Evolutionary conservation across 37 sponge, comb jelly and placozoan genomes (phyloP).

Genomic region (Hormiphora californensis): DNA sequence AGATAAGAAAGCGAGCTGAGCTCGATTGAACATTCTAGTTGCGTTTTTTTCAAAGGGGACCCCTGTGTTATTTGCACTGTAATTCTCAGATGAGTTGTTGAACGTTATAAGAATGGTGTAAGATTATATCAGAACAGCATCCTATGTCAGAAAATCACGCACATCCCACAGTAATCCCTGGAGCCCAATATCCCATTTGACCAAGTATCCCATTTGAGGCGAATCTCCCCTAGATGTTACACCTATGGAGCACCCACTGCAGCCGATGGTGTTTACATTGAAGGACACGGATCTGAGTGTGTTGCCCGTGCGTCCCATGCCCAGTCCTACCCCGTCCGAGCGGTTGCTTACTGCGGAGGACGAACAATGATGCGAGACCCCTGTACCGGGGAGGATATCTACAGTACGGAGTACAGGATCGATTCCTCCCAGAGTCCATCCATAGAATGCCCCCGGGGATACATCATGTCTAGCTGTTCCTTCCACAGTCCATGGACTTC

Average conservation of each 20-base stretch:
- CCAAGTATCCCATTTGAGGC: no score
- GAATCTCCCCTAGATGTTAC: background rate
- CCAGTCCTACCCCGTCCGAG: background rate
- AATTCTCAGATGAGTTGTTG: no score
- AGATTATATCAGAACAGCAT: no score
- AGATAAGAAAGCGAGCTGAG: no score
- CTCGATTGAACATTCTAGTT: no score
- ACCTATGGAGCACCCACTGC: background rate
- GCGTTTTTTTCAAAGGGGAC: no score
- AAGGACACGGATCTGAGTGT: background rate
- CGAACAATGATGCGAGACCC: background rate
- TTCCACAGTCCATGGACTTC: slow-evolving; percentile 5
- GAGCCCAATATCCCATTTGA: no score
- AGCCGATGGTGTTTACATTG: background rate
- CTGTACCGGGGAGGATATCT: background rate
- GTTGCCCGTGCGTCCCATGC: background rate
- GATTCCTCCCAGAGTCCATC: background rate
- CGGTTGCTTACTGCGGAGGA: background rate
- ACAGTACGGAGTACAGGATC: background rate
- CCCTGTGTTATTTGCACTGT: no score
- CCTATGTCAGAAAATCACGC: no score
- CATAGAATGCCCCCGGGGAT: background rate
- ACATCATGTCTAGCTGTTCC: background rate
- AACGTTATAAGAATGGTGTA: no score
- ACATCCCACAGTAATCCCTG: no score